Base-by-base conservation (phyloP, 2,888 invertebrate genomes). In the Sarcophaga rosellei region DNA sequence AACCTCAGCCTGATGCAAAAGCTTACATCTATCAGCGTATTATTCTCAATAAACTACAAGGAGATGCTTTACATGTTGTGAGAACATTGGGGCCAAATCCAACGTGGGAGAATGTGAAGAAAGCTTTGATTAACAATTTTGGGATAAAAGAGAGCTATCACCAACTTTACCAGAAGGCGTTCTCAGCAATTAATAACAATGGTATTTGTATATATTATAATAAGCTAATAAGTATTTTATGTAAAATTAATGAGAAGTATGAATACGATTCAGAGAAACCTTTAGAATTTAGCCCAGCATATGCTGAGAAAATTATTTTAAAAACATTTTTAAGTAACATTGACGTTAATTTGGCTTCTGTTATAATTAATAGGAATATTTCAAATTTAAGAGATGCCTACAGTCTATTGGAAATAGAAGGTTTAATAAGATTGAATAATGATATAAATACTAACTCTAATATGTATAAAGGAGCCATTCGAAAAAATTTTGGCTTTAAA, bases 271-370 rank as follows among this genome's bases (percentile, higher is more conserved):
- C n/a, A 21, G 69, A 77, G 59, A 84, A 85, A 57, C 87, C 79
- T 69, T 47, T 78, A 66, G 87, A 88, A 73, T 86, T 88, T 79
- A 85, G 79, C 68, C 83, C 85, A 44, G 66, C 15, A 53, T 23
- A 79, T 80, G 83, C 81, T 65, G 81, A 88, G 78, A 84, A 83
- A 69, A 70, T 81, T 79, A 86, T 86, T 84, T 74, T 88, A 80
- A 81, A 79, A 76, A 88, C 88, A 84, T 87, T 80, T 62, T 17
- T 85, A 20, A 88, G 84, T 74, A 88, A 88, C 66, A 88, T 88
- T 47, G 83, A 88, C 73, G 63, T 81, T 69, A 86, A 77, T 61
- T 72, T 77, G 47, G 70, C 81, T 17, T 83, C 76, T 45, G 62
- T 84, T 20, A 62, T 84, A n/a, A 62, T 82, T 11, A 86, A 83